A percentile compares a stretch with the other conserved stretches of the same genome.
Evolutionary conservation across 2,888 invertebrate species (phyloP).

Genomic region (Lordiphosa andalusiaca): DNA sequence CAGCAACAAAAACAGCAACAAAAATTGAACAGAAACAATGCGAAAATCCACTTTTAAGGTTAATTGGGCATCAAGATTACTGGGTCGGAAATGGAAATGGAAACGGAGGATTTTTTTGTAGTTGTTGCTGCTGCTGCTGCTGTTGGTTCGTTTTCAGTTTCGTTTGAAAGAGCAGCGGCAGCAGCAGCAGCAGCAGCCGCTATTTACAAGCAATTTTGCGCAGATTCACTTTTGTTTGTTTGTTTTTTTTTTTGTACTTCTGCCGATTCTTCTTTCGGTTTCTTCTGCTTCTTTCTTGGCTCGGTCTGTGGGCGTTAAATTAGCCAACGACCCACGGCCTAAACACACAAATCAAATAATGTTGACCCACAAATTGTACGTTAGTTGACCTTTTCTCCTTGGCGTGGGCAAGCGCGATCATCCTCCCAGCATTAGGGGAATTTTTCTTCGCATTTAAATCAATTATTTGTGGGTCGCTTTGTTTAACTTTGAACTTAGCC

Average conservation of each 20-base stretch:
- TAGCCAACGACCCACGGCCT: slow-evolving; percentile 61
- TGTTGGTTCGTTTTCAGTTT: slow-evolving; percentile 68
- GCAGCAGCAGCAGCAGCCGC: slow-evolving; percentile 34
- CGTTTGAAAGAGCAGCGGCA: slow-evolving; percentile 59
- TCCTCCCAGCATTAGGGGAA: slow-evolving; percentile 37
- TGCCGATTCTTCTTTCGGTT: slow-evolving; percentile 8
- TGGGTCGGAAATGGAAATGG: slow-evolving; percentile 80
- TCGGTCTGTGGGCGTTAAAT: slow-evolving; percentile 62
- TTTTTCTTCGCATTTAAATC: slow-evolving; percentile 69
- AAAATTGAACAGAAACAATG: slow-evolving; percentile 54
- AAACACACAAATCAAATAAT: slow-evolving; percentile 66
- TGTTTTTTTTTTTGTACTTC: slow-evolving; percentile 18
- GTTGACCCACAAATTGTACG: slow-evolving; percentile 72
- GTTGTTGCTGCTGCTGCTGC: slow-evolving; percentile 20
- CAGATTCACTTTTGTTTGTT: slow-evolving; percentile 72
- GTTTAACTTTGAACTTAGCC: slow-evolving; percentile 73
- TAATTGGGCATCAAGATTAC: slow-evolving; percentile 81
- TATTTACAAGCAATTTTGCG: slow-evolving; percentile 63
- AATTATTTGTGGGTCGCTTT: slow-evolving; percentile 72
- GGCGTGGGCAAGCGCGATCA: slow-evolving; percentile 30
- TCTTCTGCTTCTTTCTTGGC: slow-evolving; percentile 13
- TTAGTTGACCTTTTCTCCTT: slow-evolving; percentile 66
- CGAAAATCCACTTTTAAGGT: slow-evolving; percentile 80
- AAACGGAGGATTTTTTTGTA: slow-evolving; percentile 54
- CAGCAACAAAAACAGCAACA: slow-evolving; percentile 22